These are phyloP conservation scores for Nannoperca obscura DNA, from an alignment of 2,797 vertebrate species.

Conservation along the genomic window DNA sequence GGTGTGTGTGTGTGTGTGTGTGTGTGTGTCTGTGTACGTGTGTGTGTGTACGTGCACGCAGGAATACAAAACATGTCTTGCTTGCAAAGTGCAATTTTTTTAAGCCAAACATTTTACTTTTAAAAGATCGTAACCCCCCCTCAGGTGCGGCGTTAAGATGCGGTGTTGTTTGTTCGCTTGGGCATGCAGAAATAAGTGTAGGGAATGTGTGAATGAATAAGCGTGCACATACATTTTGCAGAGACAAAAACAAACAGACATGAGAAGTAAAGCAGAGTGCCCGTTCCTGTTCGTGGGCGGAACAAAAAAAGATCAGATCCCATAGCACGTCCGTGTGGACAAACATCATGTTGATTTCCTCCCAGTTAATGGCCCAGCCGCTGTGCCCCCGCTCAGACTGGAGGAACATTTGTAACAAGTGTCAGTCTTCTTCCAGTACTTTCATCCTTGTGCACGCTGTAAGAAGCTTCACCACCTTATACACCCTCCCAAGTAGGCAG, in stretches of 20 bases:
- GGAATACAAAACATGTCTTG: constrained; percentile 9
- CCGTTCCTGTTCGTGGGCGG: constrained; percentile 7
- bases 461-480: constrained; percentile 6
- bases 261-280: constrained; percentile 23
- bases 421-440: constrained; percentile 24
- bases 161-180: neutral
- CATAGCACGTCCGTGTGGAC: neutral
- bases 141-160: neutral
- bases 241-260: constrained; percentile 12
- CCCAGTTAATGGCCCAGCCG: constrained; percentile 27
- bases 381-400: neutral
- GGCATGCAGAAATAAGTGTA: neutral
- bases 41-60: too few relatives aligned
- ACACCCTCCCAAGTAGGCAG: constrained; percentile 22
- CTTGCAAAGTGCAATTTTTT: constrained; percentile 15
- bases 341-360: constrained; percentile 37
- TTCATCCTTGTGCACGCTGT: constrained; percentile 15
- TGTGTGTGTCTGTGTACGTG: neutral
- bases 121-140: neutral
- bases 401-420: constrained; percentile 20
- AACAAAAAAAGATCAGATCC: constrained; percentile 9
- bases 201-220: constrained; percentile 11
- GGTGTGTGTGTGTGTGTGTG: constrained; percentile 14
- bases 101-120: neutral
- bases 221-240: constrained; percentile 10